These are phyloP conservation scores for Monopis laevigella DNA, from an alignment of 2,888 invertebrate species.

Conservation along the genomic window DNA sequence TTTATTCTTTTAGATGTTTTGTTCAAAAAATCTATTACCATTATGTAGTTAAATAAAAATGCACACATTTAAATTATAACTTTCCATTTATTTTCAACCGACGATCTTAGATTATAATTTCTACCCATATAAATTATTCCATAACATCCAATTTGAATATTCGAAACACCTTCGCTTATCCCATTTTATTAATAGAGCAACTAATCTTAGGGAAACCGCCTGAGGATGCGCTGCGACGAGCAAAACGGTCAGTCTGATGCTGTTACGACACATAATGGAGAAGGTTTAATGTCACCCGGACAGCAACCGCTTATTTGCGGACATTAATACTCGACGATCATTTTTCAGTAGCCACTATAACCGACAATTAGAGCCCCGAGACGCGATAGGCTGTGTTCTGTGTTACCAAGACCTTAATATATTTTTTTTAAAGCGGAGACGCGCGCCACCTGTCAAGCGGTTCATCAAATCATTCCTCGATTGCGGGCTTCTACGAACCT, in stretches of 20 bases:
- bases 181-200: constrained; percentile 8
- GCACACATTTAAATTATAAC: too few species aligned
- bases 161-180: constrained; percentile 2
- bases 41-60: too few species aligned
- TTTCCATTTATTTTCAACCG: too few species aligned
- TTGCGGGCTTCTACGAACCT: constrained; percentile 54
- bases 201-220: constrained; percentile 5
- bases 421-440: constrained; percentile 44
- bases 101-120: too few species aligned
- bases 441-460: constrained; percentile 62
- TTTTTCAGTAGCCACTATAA: constrained; percentile 53
- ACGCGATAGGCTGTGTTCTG: neutral
- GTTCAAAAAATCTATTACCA: too few species aligned
- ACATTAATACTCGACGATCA: constrained; percentile 55
- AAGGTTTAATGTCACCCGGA: constrained; percentile 35
- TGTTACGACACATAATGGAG: constrained; percentile 14
- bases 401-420: constrained; percentile 25
- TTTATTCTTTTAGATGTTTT: too few species aligned
- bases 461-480: constrained; percentile 66
- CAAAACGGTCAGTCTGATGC: neutral
- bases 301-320: constrained; percentile 53
- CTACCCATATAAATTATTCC: too few species aligned
- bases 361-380: constrained; percentile 54
- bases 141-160: neutral
- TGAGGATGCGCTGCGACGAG: constrained; percentile 1